phyloP scores from a whole-genome alignment of 2,113 vertebrate species.

The Pterocles burchelli region DNA sequence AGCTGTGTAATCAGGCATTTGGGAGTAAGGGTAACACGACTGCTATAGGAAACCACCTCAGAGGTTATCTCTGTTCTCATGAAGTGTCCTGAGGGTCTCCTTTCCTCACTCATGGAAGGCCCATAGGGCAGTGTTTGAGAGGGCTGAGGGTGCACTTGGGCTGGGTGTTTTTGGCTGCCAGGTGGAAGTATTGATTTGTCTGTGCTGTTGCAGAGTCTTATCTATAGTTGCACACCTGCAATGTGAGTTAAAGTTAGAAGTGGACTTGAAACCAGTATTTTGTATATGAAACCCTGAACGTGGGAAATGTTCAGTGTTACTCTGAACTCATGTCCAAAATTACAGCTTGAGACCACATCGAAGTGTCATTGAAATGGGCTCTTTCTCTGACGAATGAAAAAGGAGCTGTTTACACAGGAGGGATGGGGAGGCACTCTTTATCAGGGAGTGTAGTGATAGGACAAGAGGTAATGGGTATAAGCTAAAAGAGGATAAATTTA shows the following conservation, averaged over 20 bases:
- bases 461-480: too few relatives aligned
- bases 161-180: background rate
- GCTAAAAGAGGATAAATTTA: too few relatives aligned
- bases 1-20: background rate
- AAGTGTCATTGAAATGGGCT: background rate
- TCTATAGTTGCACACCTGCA: slow-evolving; percentile 15
- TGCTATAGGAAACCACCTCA: background rate
- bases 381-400: background rate
- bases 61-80: background rate
- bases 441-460: too few relatives aligned
- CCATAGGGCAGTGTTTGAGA: background rate
- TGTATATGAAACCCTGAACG: background rate
- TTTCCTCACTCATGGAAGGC: accelerated
- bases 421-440: too few relatives aligned
- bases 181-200: background rate
- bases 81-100: background rate
- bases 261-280: slow-evolving; percentile 6
- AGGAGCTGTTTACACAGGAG: background rate
- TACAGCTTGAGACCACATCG: background rate
- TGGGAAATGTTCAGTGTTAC: background rate
- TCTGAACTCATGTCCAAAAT: background rate
- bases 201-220: background rate
- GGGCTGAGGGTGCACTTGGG: background rate
- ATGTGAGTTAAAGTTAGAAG: background rate
- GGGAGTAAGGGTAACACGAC: background rate